Percentiles rank a stretch among this genome's conserved stretches.
These are phyloP conservation scores for Lasioglossum morio DNA, from an alignment of 2,888 invertebrate species.

Conservation along the genomic window DNA sequence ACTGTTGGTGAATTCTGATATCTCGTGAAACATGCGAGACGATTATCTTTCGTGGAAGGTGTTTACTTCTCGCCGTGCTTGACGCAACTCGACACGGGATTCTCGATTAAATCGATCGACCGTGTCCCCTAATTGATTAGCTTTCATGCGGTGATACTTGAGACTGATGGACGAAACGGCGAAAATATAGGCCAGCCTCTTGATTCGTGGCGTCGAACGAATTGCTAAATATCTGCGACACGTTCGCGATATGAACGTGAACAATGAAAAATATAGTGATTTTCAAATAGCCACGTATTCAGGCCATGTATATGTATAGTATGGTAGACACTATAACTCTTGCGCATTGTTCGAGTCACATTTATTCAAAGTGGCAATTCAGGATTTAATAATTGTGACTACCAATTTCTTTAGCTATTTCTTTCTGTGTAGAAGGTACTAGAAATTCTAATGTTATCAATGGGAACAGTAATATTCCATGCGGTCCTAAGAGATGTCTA, in stretches of 20 bases:
- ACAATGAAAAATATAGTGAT: background rate
- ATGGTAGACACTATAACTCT: background rate
- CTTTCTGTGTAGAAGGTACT: background rate
- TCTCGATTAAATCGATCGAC: constrained; percentile 38
- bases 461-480: background rate
- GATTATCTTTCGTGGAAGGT: constrained; percentile 41
- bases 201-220: too few relatives aligned
- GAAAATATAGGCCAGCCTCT: background rate
- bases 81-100: constrained; percentile 7
- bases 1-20: constrained; percentile 5
- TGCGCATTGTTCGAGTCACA: background rate
- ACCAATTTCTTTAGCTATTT: background rate
- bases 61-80: constrained; percentile 11
- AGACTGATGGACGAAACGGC: background rate
- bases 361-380: background rate
- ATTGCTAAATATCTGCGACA: background rate
- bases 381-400: background rate
- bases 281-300: background rate
- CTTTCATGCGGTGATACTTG: constrained; percentile 27
- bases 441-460: background rate
- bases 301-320: background rate
- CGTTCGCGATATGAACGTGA: background rate
- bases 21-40: constrained; percentile 21
- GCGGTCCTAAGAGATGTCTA: background rate
- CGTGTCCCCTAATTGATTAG: constrained; percentile 37